Evolutionary conservation across 2,113 vertebrate species (phyloP).

Genomic region (Hyla sarda): DNA sequence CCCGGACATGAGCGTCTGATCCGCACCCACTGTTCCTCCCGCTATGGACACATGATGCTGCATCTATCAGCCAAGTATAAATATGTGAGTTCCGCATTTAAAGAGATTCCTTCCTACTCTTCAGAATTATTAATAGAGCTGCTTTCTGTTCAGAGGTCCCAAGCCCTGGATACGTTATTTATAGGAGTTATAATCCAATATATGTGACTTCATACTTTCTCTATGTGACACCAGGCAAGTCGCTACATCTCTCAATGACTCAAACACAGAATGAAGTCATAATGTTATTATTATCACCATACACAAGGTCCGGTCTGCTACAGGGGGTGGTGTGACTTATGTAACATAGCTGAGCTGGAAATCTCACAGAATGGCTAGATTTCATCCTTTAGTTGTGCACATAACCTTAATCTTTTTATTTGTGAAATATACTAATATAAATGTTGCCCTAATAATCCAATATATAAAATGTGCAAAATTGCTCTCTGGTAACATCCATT

Average conservation of each 20-base stretch:
- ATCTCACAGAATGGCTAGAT: not conserved
- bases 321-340: not conserved
- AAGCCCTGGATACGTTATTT: conserved; percentile 10
- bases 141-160: conserved; percentile 38
- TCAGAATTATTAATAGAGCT: conserved; percentile 21
- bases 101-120: conserved; percentile 40
- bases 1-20: not conserved
- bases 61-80: not conserved
- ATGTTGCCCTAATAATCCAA: not conserved
- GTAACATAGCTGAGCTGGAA: not conserved
- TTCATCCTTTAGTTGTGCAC: not conserved
- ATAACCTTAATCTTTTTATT: not conserved
- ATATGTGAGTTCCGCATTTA: conserved; percentile 29
- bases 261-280: conserved; percentile 50
- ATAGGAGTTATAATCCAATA: conserved; percentile 29
- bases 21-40: not conserved
- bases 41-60: conserved; percentile 7
- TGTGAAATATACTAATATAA: not conserved
- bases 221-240: conserved; percentile 46
- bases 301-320: not conserved
- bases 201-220: conserved; percentile 40
- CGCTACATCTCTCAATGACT: conserved; percentile 45
- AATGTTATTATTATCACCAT: conserved; percentile 22
- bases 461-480: too few relatives aligned
- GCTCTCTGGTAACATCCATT: too few relatives aligned